These are phyloP conservation scores for Solen grandis DNA, from an alignment of 1,140 invertebrate genomes.

Conservation along the genomic window DNA sequence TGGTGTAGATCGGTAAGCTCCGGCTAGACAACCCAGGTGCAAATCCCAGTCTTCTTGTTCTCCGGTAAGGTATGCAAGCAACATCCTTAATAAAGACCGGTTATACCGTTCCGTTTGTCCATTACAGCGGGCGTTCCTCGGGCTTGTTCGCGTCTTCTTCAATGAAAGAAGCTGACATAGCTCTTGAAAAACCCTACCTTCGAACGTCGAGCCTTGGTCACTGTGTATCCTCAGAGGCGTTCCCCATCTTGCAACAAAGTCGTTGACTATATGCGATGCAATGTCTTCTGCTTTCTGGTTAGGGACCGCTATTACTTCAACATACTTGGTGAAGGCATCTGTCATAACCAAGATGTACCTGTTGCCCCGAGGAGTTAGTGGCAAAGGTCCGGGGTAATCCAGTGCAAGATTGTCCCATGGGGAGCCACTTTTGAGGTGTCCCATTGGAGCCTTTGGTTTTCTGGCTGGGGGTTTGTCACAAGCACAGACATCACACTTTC, in stretches of 20 bases:
- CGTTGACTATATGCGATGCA: background rate
- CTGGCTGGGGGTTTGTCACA: conserved; percentile 11
- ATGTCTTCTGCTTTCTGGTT: conserved; percentile 28
- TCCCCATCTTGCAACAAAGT: no score
- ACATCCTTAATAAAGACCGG: conserved; percentile 23
- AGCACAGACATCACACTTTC: conserved; percentile 16
- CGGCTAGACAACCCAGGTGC: conserved; percentile 23
- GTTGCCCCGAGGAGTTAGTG: conserved; percentile 57
- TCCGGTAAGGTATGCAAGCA: background rate
- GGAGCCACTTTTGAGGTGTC: background rate
- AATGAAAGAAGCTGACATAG: conserved; percentile 11
- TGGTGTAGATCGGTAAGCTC: conserved; percentile 27
- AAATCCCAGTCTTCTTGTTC: conserved; percentile 32
- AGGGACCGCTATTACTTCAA: no score
- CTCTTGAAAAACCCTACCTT: conserved; percentile 22
- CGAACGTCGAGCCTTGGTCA: no score
- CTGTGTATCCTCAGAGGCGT: no score
- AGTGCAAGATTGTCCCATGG: conserved; percentile 44
- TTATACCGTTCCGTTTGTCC: conserved; percentile 32
- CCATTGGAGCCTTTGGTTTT: conserved; percentile 15
- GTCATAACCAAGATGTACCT: conserved; percentile 68
- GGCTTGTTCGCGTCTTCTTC: conserved; percentile 17
- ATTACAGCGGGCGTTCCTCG: no score
- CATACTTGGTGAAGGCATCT: no score
- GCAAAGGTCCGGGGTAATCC: conserved; percentile 67